These are phyloP conservation scores for Latrodectus geometricus DNA, from an alignment of 1,140 invertebrate genomes.

Conservation along the genomic window DNA sequence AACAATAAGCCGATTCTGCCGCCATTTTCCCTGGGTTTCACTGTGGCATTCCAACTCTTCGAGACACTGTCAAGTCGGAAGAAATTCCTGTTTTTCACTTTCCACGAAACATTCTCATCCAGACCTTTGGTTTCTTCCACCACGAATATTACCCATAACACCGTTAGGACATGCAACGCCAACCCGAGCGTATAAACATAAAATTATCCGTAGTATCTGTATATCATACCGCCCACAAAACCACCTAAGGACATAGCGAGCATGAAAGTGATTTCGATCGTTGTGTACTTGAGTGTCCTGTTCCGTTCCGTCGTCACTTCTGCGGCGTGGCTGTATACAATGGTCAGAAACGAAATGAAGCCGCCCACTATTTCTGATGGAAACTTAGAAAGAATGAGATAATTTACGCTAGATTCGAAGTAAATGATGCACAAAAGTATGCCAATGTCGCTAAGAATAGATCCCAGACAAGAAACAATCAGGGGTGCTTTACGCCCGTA, in stretches of 20 bases:
- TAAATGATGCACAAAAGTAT: not conserved
- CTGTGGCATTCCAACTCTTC: conserved; percentile 66
- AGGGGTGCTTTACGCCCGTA: conserved; percentile 85
- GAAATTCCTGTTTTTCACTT: conserved; percentile 9
- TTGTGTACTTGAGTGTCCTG: conserved; percentile 73
- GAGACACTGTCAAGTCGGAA: conserved; percentile 65
- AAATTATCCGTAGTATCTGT: conserved; percentile 38
- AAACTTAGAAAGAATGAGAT: conserved; percentile 21
- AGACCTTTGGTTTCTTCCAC: conserved; percentile 28
- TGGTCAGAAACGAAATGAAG: conserved; percentile 42
- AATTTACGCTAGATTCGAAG: conserved; percentile 13
- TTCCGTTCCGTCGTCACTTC: conserved; percentile 11
- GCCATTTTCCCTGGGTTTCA: conserved; percentile 66
- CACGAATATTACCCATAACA: conserved; percentile 4
- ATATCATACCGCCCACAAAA: conserved; percentile 14
- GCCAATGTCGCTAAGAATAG: conserved; percentile 74
- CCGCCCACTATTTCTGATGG: conserved; percentile 37
- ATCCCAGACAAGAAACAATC: conserved; percentile 80
- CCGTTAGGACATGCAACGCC: not conserved
- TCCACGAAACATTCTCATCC: not conserved
- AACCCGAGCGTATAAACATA: not conserved
- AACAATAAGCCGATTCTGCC: conserved; percentile 65
- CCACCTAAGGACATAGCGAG: conserved; percentile 67
- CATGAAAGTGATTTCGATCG: conserved; percentile 68
- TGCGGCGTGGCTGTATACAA: conserved; percentile 30